phyloP scores from a whole-genome alignment of 2,113 vertebrate species.

The Hippocampus zosterae region DNA sequence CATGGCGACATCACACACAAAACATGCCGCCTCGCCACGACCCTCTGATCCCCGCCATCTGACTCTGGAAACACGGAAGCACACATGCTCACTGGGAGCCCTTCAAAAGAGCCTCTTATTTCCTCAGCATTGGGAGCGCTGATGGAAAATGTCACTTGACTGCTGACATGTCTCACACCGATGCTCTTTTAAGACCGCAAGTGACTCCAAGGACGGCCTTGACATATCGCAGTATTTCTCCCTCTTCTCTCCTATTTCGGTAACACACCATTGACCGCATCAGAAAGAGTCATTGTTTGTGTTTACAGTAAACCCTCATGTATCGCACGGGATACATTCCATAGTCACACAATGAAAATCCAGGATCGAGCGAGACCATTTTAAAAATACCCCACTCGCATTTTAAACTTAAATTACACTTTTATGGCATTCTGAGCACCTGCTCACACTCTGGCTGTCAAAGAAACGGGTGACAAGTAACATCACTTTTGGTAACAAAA shows the following conservation, averaged over 20 bases:
- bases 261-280: not conserved
- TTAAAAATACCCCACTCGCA: no score
- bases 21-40: constrained; percentile 64
- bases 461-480: not conserved
- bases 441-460: not conserved
- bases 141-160: constrained; percentile 54
- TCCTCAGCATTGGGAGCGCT: constrained; percentile 29
- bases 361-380: no score
- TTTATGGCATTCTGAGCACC: not conserved
- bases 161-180: constrained; percentile 25
- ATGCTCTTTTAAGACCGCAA: constrained; percentile 36
- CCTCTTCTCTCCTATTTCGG: constrained; percentile 6
- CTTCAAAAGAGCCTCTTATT: constrained; percentile 48
- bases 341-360: no score
- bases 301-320: not conserved
- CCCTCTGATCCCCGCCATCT: constrained; percentile 71
- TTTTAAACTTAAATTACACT: not conserved
- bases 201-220: constrained; percentile 2
- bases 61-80: constrained; percentile 50
- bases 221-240: constrained; percentile 9
- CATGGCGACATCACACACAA: constrained; percentile 59
- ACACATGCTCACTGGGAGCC: constrained; percentile 36
- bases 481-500: not conserved
- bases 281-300: not conserved
- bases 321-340: no score